Evolutionary conservation across 2,797 vertebrate species (phyloP).

Genomic region (Sebastes vulpes): DNA sequence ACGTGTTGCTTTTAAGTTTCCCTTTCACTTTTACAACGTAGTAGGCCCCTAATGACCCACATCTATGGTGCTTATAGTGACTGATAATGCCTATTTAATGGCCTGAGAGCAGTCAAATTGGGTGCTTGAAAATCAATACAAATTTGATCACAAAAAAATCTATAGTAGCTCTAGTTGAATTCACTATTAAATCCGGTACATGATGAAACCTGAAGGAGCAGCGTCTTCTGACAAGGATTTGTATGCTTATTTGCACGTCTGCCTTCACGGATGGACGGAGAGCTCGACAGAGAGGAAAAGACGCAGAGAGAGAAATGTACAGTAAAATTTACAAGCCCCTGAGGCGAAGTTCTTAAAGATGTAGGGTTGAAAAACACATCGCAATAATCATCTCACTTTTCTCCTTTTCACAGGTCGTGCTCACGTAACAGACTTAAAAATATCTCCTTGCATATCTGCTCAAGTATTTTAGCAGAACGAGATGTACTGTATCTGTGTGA

Average conservation of each 20-base stretch:
- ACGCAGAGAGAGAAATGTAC: neutral
- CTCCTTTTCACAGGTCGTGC: constrained; percentile 29
- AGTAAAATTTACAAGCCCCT: neutral
- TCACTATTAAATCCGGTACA: constrained; percentile 2
- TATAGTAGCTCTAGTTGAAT: neutral
- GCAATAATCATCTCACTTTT: constrained; percentile 33
- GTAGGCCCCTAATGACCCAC: no score
- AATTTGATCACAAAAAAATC: neutral
- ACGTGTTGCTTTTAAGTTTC: no score
- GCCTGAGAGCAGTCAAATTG: no score
- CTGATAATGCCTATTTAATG: no score
- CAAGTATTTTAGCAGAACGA: constrained; percentile 17
- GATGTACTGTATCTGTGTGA: constrained; percentile 13
- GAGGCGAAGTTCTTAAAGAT: constrained; percentile 24
- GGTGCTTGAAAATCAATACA: neutral
- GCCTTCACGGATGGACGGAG: constrained; percentile 34
- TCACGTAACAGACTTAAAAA: constrained; percentile 53
- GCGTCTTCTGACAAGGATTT: constrained; percentile 15
- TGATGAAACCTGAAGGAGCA: constrained; percentile 2
- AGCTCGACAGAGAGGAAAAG: neutral
- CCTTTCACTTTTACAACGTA: no score
- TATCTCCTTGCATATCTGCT: constrained; percentile 30
- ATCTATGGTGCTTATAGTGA: no score
- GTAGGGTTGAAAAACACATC: constrained; percentile 5
- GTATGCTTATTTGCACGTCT: constrained; percentile 23